phyloP scores from a whole-genome alignment of 2,113 vertebrate genomes.

The Gallinago undulata region DNA sequence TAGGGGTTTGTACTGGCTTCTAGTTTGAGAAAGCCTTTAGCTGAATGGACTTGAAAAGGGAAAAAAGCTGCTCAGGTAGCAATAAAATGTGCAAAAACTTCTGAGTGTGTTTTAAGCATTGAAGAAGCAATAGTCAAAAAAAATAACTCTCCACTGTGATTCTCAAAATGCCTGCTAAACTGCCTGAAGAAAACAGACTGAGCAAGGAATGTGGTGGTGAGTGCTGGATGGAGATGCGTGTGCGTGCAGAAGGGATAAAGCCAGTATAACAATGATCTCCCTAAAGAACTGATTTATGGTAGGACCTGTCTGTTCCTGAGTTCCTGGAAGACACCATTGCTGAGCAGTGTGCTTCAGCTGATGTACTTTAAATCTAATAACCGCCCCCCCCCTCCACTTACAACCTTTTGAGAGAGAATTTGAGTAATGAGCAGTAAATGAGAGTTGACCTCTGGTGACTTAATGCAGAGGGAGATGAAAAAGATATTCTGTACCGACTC shows the following conservation, averaged over 20 bases:
- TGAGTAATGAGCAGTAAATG: neutral
- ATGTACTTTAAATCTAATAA: neutral
- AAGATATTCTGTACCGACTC: neutral
- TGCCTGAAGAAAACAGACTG: neutral
- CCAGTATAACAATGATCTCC: neutral
- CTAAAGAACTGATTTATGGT: neutral
- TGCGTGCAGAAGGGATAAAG: neutral
- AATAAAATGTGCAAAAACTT: neutral
- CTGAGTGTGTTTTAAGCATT: neutral
- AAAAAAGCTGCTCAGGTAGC: neutral
- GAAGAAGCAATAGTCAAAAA: neutral
- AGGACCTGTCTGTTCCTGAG: neutral
- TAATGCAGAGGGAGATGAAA: neutral
- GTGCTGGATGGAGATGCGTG: neutral
- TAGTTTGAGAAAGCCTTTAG: neutral
- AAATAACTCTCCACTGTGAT: neutral
- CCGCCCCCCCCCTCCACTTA: rapidly evolving
- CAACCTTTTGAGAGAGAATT: neutral
- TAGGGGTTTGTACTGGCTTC: neutral
- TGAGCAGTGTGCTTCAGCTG: neutral
- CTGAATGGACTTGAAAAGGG: neutral
- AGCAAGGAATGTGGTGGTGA: neutral
- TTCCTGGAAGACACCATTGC: neutral
- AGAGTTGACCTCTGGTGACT: neutral
- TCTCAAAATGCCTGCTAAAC: neutral